phyloP scores from a whole-genome alignment of 1,140 invertebrate genomes.

The Tetranychus cinnabarinus region DNA sequence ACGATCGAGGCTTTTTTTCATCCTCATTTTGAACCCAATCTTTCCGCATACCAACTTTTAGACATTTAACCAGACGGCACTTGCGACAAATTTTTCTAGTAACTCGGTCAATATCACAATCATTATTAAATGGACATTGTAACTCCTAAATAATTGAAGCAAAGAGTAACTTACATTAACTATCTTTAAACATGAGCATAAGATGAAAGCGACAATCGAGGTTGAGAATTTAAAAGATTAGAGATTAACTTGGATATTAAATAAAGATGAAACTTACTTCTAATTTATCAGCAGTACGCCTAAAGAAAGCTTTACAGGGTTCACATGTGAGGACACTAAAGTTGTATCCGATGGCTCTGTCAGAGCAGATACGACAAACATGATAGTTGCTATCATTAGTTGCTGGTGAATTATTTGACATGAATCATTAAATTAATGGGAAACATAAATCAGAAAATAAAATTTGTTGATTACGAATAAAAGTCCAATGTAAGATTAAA shows the following conservation, averaged over 20 bases:
- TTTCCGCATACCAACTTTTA: neutral
- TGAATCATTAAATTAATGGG: too few relatives aligned
- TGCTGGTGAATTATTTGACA: neutral
- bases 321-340: constrained; percentile 4
- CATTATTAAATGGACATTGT: neutral
- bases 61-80: constrained; percentile 3
- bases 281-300: neutral
- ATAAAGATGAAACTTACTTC: too few relatives aligned
- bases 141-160: too few relatives aligned
- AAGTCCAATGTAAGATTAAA: too few relatives aligned
- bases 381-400: neutral
- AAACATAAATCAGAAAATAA: too few relatives aligned
- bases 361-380: neutral
- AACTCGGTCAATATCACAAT: neutral
- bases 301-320: constrained; percentile 4
- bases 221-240: too few relatives aligned
- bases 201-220: too few relatives aligned
- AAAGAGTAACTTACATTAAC: too few relatives aligned
- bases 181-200: too few relatives aligned
- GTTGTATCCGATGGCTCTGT: neutral
- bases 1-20: too few relatives aligned
- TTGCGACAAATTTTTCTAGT: neutral
- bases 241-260: too few relatives aligned
- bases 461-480: too few relatives aligned
- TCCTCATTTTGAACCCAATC: neutral